Percentiles rank a stretch among this genome's conserved stretches.
These are phyloP conservation scores for Seira sanloemensis DNA, from an alignment of 2,888 invertebrate species.

Conservation along the genomic window DNA sequence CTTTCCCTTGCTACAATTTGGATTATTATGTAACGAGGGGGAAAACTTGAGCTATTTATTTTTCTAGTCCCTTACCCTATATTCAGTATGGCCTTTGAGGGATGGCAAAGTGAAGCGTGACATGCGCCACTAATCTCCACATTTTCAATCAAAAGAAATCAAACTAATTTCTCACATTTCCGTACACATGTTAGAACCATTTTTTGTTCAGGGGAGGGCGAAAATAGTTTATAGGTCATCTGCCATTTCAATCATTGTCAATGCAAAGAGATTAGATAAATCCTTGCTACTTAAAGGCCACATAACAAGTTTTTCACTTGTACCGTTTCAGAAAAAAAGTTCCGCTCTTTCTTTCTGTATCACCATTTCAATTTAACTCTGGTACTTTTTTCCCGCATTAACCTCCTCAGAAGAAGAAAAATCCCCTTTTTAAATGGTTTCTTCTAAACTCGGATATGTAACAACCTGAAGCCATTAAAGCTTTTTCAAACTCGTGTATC, in stretches of 20 bases:
- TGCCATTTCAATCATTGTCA: constrained; percentile 13
- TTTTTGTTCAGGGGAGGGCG: neutral
- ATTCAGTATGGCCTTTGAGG: neutral
- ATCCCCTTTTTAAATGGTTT: neutral
- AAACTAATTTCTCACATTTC: neutral
- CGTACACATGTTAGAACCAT: neutral
- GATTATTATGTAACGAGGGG: neutral
- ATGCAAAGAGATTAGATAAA: neutral
- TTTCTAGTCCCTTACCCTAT: neutral
- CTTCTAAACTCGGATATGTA: neutral
- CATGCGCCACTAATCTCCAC: neutral
- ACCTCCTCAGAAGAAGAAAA: too few relatives aligned
- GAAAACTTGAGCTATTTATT: neutral
- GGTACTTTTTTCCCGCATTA: too few relatives aligned
- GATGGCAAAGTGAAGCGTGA: neutral
- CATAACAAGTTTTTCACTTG: neutral
- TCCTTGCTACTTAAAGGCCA: neutral
- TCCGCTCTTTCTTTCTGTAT: neutral
- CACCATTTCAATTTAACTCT: neutral
- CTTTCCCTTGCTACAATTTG: neutral
- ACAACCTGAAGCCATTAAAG: neutral
- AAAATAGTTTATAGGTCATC: constrained; percentile 24
- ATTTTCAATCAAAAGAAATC: neutral
- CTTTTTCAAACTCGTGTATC: neutral
- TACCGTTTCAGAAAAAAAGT: too few relatives aligned